A percentile compares a stretch with the other conserved stretches of the same genome.
Conservation (phyloP, 2,888 invertebrate genomes). For the Agapostemon virescens region DNA sequence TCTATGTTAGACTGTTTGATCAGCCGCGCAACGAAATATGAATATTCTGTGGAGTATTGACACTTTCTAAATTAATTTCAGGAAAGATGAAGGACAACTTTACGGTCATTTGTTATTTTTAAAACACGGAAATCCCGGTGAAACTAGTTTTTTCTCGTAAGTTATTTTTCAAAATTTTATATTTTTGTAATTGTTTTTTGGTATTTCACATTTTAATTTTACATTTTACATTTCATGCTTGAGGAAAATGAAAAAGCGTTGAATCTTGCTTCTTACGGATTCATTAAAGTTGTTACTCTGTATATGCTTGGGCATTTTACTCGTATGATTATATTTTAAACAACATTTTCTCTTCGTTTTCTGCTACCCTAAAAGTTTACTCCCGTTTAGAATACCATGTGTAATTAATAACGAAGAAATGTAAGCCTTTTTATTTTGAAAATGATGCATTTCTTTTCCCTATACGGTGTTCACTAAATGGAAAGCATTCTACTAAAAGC, state of each 20-base stretch:
- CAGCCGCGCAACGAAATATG: neutral
- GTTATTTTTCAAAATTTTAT: neutral
- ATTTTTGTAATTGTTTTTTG: neutral
- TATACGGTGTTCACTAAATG: neutral
- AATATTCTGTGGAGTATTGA: neutral
- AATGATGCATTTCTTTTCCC: neutral
- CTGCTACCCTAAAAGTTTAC: neutral
- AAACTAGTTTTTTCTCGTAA: neutral
- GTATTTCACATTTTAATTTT: neutral
- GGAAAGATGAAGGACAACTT: neutral
- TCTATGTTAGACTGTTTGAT: slow-evolving; percentile 13
- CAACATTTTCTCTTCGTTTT: neutral
- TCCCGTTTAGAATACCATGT: neutral
- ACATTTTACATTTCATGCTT: neutral
- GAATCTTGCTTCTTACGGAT: neutral
- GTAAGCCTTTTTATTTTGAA: neutral
- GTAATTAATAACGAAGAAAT: neutral
- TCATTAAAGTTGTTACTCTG: neutral
- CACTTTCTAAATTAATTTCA: neutral
- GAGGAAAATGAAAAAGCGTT: neutral
- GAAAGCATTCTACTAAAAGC: neutral
- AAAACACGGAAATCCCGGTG: neutral
- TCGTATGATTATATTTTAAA: neutral
- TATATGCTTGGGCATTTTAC: neutral
- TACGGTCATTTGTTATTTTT: neutral